Evolutionary conservation across 2,888 invertebrate genomes (phyloP), one percentile per base, ranked within the genome.

Genomic region (Trissoscelio sp.): DNA sequence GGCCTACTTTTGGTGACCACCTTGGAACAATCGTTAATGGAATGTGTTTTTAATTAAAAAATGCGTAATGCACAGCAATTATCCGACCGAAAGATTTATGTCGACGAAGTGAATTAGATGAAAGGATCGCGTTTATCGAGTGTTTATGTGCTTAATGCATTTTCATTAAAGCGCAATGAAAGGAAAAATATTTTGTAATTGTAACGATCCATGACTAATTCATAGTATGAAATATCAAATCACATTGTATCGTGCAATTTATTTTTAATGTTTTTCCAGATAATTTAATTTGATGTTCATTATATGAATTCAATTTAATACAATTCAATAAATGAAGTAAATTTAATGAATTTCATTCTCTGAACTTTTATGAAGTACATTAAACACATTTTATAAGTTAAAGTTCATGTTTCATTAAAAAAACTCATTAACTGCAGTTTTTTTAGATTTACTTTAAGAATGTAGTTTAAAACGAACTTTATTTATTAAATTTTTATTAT

Each of bases 71-170:
- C 22, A 24, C 66, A 5, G 51, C 22, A 66, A 51, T 51, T 48
- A 66, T 51, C 12, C 37, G 22, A 39, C 64, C 51, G 66, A 66
- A 66, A 66, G 66, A 66, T 66, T 66, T 51, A 66, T 39, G 22
- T 24, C 39, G 42, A 18, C 22, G 3, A 28, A 39, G 48, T 42
- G 37, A 67, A 67, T 53, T 53, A 67, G 53, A 53, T 53, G 53
- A 67, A 67, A 67, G 39, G 53, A 53, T 53, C 39, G 67, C 39
- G 66, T 66, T 51, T 66, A 66, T 37, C 39, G 51, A 31, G 14
- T 16, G 12, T 51, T 37, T 42, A 51, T 67, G 24, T 22, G 22
- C 18, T 48, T 34, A 64, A 64, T 64, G 34, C 64, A 62, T 44
- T 62, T 62, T 46, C 62, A 62, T 62, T 62, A 62, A 46, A 62